Base-by-base conservation (phyloP, 1,140 invertebrate species). In the Glomeris maerens region DNA sequence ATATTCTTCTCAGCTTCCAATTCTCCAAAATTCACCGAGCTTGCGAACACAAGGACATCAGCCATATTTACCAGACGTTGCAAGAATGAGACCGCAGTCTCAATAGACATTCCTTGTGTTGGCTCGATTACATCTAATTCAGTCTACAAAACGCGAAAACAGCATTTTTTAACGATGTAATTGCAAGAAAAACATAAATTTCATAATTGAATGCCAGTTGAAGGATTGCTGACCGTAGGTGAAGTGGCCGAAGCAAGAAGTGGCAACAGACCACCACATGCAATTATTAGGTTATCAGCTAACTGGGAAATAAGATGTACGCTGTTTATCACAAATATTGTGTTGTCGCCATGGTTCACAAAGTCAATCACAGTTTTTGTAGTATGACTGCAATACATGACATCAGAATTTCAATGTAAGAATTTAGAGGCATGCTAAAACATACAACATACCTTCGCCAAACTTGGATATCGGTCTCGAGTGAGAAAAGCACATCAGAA, bases 1-100 rank as follows among this genome's bases (percentile, higher is more conserved):
- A 98, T 98, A 64, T 97, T 98, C 71, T 98, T 99, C 66, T 99
- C 96, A 0, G 92, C 87, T 70, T 99, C 96, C 27, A 98, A 70
- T 71, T 99, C 95, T 47, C 83, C 84, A 64, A 99, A 97, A 72
- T 94, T 98, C 29, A 95, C 75, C 5, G 90, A 91, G 61, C 89
- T 94, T 45, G 93, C 91, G 73, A 99, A 98, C 54, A 98, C 92
- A 36, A 99, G 75, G 20, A 98, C 89, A 65, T 99, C 96, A 1
- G 93, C 91, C 83, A 99, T 89, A 66, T 93, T 93, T 51, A 97
- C 93, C 53, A 99, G 77, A 48, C 95, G 77, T 66, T 96, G 91
- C 4, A 98, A 75, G 66, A 98, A 95, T 14, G 88, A 89, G 17
- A 96, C 91, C 10, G 93, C 93, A 47, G 97, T 88, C 71, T 95